A percentile compares a stretch with the other conserved stretches of the same genome.
phyloP scores from a whole-genome alignment of 2,797 vertebrate species.

The Chaetodon trifasciatus region DNA sequence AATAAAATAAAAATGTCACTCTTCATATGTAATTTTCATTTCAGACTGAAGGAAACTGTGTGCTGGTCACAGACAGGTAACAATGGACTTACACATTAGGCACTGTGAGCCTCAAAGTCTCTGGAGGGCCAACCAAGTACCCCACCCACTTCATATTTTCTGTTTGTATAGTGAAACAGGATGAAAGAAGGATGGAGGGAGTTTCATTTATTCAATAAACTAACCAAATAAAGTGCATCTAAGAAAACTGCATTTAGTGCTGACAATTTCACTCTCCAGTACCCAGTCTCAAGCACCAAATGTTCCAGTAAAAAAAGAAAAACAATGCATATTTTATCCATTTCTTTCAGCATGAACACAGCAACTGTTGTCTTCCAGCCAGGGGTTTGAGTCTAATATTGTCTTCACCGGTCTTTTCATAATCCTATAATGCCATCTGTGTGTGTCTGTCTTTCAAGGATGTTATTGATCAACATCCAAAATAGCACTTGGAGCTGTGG shows the following conservation, averaged over 20 bases:
- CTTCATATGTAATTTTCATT: too few species aligned
- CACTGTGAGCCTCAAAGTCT: too few species aligned
- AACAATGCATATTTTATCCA: background rate
- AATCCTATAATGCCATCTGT: constrained; percentile 40
- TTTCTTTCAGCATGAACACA: background rate
- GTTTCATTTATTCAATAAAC: background rate
- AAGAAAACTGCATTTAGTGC: constrained; percentile 1
- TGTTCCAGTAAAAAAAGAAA: background rate
- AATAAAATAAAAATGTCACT: too few species aligned
- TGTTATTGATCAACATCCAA: constrained; percentile 63
- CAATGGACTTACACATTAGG: too few species aligned
- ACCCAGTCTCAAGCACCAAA: background rate
- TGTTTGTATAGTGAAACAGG: background rate
- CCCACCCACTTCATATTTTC: background rate
- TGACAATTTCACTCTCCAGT: background rate
- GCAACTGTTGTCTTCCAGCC: background rate
- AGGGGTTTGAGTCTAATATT: constrained; percentile 18
- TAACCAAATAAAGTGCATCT: constrained; percentile 7
- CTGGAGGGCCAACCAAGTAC: too few species aligned
- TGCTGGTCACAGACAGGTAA: too few species aligned
- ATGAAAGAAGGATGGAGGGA: background rate
- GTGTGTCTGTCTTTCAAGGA: constrained; percentile 40
- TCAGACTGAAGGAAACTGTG: too few species aligned
- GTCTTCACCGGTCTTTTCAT: constrained; percentile 17
- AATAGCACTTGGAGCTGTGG: constrained; percentile 50